Percentiles rank a stretch among this genome's conserved stretches.
Conservation (phyloP, 2,113 vertebrate species). For the Gymnarchus niloticus region DNA sequence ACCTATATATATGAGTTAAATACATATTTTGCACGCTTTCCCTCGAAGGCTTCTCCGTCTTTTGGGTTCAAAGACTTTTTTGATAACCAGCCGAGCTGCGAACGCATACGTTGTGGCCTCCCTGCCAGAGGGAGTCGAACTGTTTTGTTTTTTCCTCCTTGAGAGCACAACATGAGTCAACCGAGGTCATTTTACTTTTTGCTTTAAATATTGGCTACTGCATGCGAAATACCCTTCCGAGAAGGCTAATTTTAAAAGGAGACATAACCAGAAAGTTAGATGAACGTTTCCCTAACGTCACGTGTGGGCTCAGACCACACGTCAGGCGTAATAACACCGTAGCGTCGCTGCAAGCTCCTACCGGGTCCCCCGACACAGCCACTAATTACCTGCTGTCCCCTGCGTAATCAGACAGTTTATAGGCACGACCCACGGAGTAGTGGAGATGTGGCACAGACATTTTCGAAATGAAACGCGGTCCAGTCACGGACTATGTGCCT, state of each 20-base stretch:
- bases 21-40: background rate
- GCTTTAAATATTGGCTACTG: background rate
- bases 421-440: slow-evolving; percentile 16
- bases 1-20: background rate
- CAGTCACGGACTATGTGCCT: slow-evolving; percentile 57
- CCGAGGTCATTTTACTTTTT: background rate
- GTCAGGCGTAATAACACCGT: background rate
- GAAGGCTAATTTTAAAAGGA: background rate
- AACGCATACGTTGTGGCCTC: too few species aligned
- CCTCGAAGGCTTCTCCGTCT: background rate
- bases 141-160: background rate
- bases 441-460: slow-evolving; percentile 41
- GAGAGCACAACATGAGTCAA: background rate
- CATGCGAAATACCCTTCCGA: background rate
- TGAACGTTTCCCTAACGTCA: background rate
- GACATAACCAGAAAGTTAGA: background rate
- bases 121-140: background rate
- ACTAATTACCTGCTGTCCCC: background rate
- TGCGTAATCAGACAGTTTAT: background rate
- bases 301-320: background rate
- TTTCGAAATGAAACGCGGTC: slow-evolving; percentile 48
- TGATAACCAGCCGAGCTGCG: too few species aligned
- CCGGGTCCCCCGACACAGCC: too few species aligned
- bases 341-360: background rate
- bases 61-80: background rate